Base-by-base conservation (phyloP, 2,797 vertebrate species). In the Merluccius polli region DNA sequence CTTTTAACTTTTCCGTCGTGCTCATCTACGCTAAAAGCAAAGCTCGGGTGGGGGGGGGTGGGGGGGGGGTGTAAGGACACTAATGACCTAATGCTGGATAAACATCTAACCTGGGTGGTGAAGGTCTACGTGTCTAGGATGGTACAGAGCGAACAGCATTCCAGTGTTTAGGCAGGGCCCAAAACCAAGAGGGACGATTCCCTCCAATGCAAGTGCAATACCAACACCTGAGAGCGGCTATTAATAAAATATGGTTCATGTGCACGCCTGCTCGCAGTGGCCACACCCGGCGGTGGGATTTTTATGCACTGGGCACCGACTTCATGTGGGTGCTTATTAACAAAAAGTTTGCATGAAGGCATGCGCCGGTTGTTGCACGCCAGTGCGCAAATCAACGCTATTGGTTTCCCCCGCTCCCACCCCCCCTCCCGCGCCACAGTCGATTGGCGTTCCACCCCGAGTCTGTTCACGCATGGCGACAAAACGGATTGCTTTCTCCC, bases 201-300 rank as follows among this genome's bases (percentile, higher is more conserved):
- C 75, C 75, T n/a, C 48, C 76, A 38, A 16, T 80, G 81, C 78
- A 84, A 87, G 84, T 35, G 68, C 76, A 81, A 85, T 74, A 70
- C 82, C 67, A 68, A 83, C 86, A 87, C 88, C 79, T 82, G 79
- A 89, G 85, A 80, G 79, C 0, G 21, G 73, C 89, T 90, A 88
- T 90, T 91, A 91, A 90, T 90, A 92, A 81, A 83, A n/a, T 83
- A 70, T 77, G 70, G 89, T 91, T 92, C 92, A 91, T 80, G 83
- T 90, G 87, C 44, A 70, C 78, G 27, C 77, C 35, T 75, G 71
- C 69, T 86, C 83, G 86, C 78, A 81, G 75, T 86, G n/a, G 59
- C 44, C 44, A 4, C 52, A 3, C 3, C 16, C 16, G 10, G 24
- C n/a, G 29, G 27, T 73, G 81, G 75, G 70, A 75, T 82, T 82